These are phyloP conservation scores for Pygocentrus nattereri DNA, from an alignment of 2,797 vertebrate genomes.

Conservation along the genomic window DNA sequence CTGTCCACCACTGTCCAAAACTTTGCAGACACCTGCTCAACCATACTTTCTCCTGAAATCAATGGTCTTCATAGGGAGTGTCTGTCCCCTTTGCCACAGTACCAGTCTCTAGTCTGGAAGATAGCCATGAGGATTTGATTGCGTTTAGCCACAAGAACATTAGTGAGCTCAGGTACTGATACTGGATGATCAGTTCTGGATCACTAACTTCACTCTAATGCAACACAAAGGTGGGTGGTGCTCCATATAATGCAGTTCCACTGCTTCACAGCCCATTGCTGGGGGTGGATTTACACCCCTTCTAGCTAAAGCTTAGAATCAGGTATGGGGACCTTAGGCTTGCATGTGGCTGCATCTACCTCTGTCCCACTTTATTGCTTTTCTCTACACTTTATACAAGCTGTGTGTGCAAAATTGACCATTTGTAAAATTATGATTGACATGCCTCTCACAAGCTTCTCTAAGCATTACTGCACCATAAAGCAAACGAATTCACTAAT, in stretches of 20 bases:
- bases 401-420: no score
- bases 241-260: not conserved
- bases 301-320: not conserved
- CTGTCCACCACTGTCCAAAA: no score
- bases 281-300: no score
- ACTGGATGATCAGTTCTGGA: not conserved
- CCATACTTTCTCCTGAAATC: not conserved
- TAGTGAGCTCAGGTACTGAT: not conserved
- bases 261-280: no score
- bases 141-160: not conserved
- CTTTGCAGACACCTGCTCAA: not conserved
- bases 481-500: no score
- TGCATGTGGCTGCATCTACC: not conserved
- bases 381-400: no score
- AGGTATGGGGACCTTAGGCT: not conserved
- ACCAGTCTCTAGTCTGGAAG: no score
- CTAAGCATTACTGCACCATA: no score
- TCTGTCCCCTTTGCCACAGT: not conserved
- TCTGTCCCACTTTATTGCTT: not conserved
- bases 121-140: not conserved
- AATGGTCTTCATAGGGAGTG: no score
- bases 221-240: not conserved
- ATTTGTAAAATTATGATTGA: no score
- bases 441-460: no score
- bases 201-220: not conserved